Percentiles rank a stretch among this genome's conserved stretches.
These are phyloP conservation scores for Botia almorhae DNA, from an alignment of 2,797 vertebrate genomes.

Conservation along the genomic window DNA sequence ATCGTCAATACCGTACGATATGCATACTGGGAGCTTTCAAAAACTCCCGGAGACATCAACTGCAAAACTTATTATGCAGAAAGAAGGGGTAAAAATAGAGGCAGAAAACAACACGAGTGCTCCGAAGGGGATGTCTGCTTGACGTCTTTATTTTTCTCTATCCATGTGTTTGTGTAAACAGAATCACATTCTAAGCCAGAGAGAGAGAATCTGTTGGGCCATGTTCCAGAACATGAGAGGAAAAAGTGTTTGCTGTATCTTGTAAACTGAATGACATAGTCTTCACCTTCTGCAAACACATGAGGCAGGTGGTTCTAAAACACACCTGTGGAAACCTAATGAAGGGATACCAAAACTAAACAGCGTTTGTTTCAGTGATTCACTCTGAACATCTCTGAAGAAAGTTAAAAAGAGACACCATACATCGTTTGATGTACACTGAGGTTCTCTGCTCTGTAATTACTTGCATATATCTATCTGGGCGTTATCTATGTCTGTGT, in stretches of 20 bases:
- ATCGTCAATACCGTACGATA: not conserved
- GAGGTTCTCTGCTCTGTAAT: conserved; percentile 62
- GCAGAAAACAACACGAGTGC: conserved; percentile 50
- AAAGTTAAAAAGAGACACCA: not conserved
- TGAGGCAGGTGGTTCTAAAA: conserved; percentile 13
- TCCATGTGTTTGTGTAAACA: conserved; percentile 64
- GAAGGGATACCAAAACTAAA: not conserved
- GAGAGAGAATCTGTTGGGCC: no score
- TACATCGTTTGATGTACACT: not conserved
- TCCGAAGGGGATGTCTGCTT: conserved; percentile 41
- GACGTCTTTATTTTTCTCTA: conserved; percentile 41
- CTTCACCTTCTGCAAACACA: conserved; percentile 42
- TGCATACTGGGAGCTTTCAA: not conserved
- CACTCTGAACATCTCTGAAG: not conserved
- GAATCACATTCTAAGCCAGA: conserved; percentile 43
- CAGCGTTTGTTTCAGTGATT: not conserved
- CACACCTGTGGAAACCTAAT: conserved; percentile 5
- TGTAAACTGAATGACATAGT: conserved; percentile 25
- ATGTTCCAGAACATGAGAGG: conserved; percentile 34
- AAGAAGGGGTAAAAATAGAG: conserved; percentile 48
- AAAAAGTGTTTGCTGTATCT: conserved; percentile 55
- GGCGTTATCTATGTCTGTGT: conserved; percentile 17
- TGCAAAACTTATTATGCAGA: not conserved
- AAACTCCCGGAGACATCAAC: not conserved
- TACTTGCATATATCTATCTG: conserved; percentile 66